These are phyloP conservation scores for Perizoma affinitatum DNA, from an alignment of 2,888 invertebrate genomes.

Conservation along the genomic window DNA sequence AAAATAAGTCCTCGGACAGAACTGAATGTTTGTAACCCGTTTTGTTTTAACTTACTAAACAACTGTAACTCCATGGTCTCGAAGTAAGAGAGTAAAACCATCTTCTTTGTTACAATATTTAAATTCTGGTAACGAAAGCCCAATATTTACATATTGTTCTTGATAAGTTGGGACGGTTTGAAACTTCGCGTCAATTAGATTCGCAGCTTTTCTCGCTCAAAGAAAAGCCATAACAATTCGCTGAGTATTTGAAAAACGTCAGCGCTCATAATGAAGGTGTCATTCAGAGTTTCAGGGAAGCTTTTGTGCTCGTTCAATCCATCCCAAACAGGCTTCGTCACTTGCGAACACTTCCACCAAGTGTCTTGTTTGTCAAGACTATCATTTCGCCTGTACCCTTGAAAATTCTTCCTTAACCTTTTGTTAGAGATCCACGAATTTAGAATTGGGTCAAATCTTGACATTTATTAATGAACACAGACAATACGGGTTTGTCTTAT, in stretches of 20 bases:
- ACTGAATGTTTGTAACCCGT: constrained; percentile 10
- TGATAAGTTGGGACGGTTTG: constrained; percentile 39
- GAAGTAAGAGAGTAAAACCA: constrained; percentile 11
- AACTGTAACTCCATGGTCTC: constrained; percentile 2
- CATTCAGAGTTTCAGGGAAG: constrained; percentile 63
- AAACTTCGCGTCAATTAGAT: constrained; percentile 46
- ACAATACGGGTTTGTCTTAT: constrained; percentile 52
- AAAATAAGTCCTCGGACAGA: constrained; percentile 7
- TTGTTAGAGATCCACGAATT: constrained; percentile 41
- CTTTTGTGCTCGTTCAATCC: constrained; percentile 58
- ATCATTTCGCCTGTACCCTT: constrained; percentile 36
- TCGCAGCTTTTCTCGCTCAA: constrained; percentile 50
- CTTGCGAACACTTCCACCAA: constrained; percentile 44
- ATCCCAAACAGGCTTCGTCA: constrained; percentile 54
- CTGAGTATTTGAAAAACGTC: constrained; percentile 68
- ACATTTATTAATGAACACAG: constrained; percentile 60
- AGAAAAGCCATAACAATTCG: constrained; percentile 57
- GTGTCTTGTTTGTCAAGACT: constrained; percentile 46
- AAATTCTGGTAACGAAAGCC: constrained; percentile 42
- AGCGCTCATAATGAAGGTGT: constrained; percentile 71
- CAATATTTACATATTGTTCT: constrained; percentile 48
- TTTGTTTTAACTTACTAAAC: constrained; percentile 14
- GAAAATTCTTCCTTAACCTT: constrained; percentile 49
- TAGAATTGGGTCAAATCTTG: constrained; percentile 48
- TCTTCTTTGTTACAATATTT: constrained; percentile 35